Conservation (phyloP, 2,888 invertebrate species). For the Pristionchus fissidentatus region DNA sequence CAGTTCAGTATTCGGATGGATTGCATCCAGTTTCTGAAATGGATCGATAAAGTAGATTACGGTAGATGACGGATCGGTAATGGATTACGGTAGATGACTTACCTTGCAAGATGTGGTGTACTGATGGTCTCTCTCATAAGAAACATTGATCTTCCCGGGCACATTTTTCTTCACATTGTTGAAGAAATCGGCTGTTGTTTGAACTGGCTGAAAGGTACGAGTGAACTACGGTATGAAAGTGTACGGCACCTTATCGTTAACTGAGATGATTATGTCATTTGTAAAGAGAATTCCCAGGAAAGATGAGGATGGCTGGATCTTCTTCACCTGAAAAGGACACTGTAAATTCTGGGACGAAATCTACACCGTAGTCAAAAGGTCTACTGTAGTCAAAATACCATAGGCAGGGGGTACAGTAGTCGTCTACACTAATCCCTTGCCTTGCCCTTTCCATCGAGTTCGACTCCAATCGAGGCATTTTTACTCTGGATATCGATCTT, state of each 20-base stretch:
- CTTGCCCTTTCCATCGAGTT: constrained; percentile 45
- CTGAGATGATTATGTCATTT: constrained; percentile 45
- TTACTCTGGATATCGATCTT: constrained; percentile 34
- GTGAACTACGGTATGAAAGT: neutral
- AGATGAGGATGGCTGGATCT: constrained; percentile 38
- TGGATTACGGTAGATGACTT: neutral
- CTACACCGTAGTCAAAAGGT: too few species aligned
- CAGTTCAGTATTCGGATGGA: constrained; percentile 34
- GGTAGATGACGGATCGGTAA: neutral
- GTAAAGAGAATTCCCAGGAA: constrained; percentile 47
- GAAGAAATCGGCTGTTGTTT: constrained; percentile 45
- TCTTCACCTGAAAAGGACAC: neutral
- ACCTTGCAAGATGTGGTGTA: constrained; percentile 35
- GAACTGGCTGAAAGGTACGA: constrained; percentile 25
- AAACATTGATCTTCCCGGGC: constrained; percentile 34
- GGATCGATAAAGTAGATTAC: too few species aligned
- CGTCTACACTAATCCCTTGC: neutral
- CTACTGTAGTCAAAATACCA: too few species aligned
- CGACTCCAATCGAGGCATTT: constrained; percentile 39
- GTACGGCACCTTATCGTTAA: constrained; percentile 21
- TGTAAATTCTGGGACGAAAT: neutral
- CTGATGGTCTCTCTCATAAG: constrained; percentile 31
- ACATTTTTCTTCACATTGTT: constrained; percentile 19
- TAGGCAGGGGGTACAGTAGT: neutral
- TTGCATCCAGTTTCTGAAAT: constrained; percentile 40